Evolutionary conservation across 2,113 vertebrate species (phyloP).

Genomic region (Tursiops truncatus): DNA sequence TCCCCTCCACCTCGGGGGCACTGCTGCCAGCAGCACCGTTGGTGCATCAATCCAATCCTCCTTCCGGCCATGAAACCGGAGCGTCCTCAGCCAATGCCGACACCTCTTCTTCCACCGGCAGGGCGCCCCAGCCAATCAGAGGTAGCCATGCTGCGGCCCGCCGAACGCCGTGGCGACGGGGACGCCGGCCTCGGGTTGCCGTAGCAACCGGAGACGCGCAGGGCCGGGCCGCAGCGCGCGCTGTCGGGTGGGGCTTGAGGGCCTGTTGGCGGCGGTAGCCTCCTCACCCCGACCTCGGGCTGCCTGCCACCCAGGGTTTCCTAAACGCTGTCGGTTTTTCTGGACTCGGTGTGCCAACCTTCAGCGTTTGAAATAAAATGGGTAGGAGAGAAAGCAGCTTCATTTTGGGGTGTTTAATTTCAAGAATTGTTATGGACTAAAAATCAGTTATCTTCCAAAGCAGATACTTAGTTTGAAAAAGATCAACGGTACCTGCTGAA

Average conservation of each 20-base stretch:
- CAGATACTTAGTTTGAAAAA: neutral
- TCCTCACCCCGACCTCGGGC: rapidly evolving
- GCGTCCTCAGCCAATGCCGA: slow-evolving; percentile 56
- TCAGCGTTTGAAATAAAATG: neutral
- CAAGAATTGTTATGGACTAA: neutral
- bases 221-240: rapidly evolving
- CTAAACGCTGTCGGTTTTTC: neutral
- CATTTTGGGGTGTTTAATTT: neutral
- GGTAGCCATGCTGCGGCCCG: neutral
- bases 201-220: slow-evolving; percentile 8
- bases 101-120: neutral
- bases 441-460: neutral
- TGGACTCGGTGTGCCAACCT: neutral
- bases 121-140: slow-evolving; percentile 43
- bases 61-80: neutral
- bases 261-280: no score
- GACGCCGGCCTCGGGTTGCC: slow-evolving; percentile 54
- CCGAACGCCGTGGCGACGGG: neutral
- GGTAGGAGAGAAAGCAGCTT: neutral
- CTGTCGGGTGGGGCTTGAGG: neutral
- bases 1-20: neutral
- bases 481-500: neutral
- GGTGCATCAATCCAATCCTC: neutral
- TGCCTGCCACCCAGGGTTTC: neutral
- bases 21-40: neutral